These are phyloP conservation scores for Hypotaenidia okinawae DNA, from an alignment of 2,797 vertebrate genomes.

Conservation along the genomic window DNA sequence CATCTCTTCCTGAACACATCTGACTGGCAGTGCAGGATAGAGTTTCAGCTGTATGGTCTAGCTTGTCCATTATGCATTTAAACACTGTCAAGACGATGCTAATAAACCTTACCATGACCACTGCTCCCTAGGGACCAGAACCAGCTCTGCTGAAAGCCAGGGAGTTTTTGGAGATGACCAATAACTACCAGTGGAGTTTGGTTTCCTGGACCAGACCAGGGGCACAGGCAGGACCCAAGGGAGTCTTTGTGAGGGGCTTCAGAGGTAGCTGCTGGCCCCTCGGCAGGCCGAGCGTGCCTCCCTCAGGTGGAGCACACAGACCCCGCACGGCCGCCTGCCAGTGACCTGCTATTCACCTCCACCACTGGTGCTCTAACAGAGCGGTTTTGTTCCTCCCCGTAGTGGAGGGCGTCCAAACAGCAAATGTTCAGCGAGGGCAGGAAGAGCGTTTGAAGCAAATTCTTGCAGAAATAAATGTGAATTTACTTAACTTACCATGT, in stretches of 20 bases:
- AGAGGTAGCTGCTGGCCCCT: background rate
- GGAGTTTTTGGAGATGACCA: background rate
- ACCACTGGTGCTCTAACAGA: slow-evolving; percentile 24
- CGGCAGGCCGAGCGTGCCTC: background rate
- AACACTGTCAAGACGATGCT: background rate
- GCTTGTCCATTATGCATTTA: background rate
- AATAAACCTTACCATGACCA: background rate
- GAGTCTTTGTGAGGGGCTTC: background rate
- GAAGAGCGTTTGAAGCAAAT: slow-evolving; percentile 69
- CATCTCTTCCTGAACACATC: background rate
- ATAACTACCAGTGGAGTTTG: background rate
- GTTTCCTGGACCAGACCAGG: background rate
- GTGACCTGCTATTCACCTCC: slow-evolving; percentile 67
- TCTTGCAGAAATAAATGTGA: slow-evolving; percentile 73
- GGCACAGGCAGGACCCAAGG: background rate
- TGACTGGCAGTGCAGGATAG: background rate
- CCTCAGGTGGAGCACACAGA: slow-evolving; percentile 38
- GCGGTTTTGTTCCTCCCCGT: slow-evolving; percentile 50
- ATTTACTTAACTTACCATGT: slow-evolving; percentile 77
- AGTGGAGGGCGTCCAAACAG: slow-evolving; percentile 61
- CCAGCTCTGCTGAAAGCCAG: background rate
- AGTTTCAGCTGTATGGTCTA: background rate
- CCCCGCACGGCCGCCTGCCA: background rate
- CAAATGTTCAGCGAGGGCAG: slow-evolving; percentile 55
- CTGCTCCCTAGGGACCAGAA: background rate